Evolutionary conservation across 2,113 vertebrate genomes (phyloP), one percentile per base, ranked within the genome.

Genomic region (Macroglossus sobrinus): DNA sequence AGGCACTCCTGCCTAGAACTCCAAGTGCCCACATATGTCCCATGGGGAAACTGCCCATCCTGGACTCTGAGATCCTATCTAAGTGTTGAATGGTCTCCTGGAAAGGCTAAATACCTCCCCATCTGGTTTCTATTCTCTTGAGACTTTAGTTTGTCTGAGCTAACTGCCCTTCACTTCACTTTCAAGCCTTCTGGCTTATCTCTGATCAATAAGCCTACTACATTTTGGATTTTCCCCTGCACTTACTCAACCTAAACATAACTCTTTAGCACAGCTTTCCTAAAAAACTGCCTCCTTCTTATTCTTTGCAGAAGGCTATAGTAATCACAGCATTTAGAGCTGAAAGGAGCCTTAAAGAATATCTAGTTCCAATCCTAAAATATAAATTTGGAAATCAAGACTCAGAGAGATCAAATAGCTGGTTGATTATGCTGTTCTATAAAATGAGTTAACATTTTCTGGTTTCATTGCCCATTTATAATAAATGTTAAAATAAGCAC

Each of bases 341-440:
- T 4, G 24, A 59, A 89, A 21, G 82, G n/a, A 61, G n/a, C 57
- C 30, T 19, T 3, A 13, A 78, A 45, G 14, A n/a, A 0, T 24
- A 22, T 50, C 89, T 84, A 68, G 15, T 43, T 91, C 63, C 53
- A 85, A 53, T 72, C 47, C 57, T 75, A 40, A 45, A 3, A 2
- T 24, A 38, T n/a, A 38, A 21, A 80, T 84, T 75, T 43, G 68
- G 63, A 95, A 92, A 72, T 61, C 24, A 66, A 43, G 12, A 66
- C 35, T 19, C 53, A 57, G 66, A 89, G 53, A 81, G 53, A 61
- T n/a, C 66, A 61, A 95, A 63, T 21, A 50, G 45, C 69, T 79
- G 35, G 33, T 50, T 35, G 82, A 21, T 53, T 66, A n/a, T 6
- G 7, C 22, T 57, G 40, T 30, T 86, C 26, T 0, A 3, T 40